phyloP scores from a whole-genome alignment of 2,888 invertebrate genomes.

The Vesta saturnalis region DNA sequence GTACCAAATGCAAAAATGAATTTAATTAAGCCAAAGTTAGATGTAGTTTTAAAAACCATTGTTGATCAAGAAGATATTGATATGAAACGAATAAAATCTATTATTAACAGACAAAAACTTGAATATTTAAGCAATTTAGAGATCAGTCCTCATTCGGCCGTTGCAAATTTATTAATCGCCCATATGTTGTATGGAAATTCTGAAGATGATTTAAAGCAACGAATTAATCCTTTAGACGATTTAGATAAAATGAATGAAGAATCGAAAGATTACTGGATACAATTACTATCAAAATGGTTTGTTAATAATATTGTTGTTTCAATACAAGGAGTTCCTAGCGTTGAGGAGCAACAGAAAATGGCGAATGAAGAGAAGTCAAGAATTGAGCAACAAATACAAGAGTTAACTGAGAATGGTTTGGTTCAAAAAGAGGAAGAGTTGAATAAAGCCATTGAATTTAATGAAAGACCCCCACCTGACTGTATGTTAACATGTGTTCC shows the following conservation, averaged over 20 bases:
- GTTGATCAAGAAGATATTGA: conserved; percentile 69
- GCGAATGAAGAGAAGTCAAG: conserved; percentile 78
- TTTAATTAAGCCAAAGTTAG: conserved; percentile 68
- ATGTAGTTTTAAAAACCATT: conserved; percentile 63
- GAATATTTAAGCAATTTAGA: conserved; percentile 78
- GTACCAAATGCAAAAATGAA: conserved; percentile 76
- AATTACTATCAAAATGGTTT: conserved; percentile 75
- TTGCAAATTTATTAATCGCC: conserved; percentile 82
- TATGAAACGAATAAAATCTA: conserved; percentile 77
- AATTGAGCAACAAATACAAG: conserved; percentile 71
- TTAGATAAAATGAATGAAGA: conserved; percentile 71
- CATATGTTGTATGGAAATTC: conserved; percentile 85
- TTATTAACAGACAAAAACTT: conserved; percentile 76
- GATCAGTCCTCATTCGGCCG: conserved; percentile 77
- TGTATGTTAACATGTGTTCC: conserved; percentile 77
- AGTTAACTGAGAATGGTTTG: conserved; percentile 76
- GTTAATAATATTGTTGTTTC: conserved; percentile 70
- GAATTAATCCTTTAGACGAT: conserved; percentile 74
- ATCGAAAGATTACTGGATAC: conserved; percentile 74
- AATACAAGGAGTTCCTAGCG: conserved; percentile 74
- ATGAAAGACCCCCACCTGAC: conserved; percentile 79
- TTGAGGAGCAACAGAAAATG: conserved; percentile 72
- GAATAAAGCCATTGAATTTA: conserved; percentile 75
- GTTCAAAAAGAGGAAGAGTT: conserved; percentile 69
- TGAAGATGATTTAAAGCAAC: conserved; percentile 72